Conservation (phyloP, 2,113 vertebrate genomes). For the Dryoscopus gambensis region DNA sequence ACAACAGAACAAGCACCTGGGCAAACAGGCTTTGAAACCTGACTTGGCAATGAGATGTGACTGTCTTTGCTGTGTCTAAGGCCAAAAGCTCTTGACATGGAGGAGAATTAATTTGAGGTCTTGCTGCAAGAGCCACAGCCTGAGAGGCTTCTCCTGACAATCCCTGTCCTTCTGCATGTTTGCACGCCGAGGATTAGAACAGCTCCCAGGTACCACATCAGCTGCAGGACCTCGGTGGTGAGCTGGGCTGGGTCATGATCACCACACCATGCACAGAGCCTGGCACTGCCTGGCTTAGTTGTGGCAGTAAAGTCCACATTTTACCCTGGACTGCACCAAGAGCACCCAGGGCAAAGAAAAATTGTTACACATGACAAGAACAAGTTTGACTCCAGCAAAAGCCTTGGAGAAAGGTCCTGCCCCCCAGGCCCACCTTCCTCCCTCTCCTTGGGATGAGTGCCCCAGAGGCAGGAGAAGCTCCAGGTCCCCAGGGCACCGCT, state of each 20-base stretch:
- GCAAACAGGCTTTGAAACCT: constrained; percentile 20
- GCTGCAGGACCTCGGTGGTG: background rate
- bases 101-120: constrained; percentile 29
- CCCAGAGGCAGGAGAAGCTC: background rate
- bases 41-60: constrained; percentile 30
- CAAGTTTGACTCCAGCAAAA: background rate
- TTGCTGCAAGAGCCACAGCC: background rate
- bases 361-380: fast-evolving
- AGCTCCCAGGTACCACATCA: background rate
- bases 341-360: background rate
- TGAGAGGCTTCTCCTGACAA: constrained; percentile 15
- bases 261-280: fast-evolving
- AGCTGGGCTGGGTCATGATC: fast-evolving
- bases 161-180: background rate
- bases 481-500: fast-evolving
- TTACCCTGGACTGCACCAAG: background rate
- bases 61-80: background rate
- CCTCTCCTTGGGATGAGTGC: background rate
- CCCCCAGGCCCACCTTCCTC: background rate
- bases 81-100: constrained; percentile 49
- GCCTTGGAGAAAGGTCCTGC: background rate
- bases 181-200: background rate
- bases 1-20: background rate
- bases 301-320: fast-evolving
- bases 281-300: fast-evolving